phyloP scores from a whole-genome alignment of 2,113 vertebrate genomes.

The Empidonax traillii region DNA sequence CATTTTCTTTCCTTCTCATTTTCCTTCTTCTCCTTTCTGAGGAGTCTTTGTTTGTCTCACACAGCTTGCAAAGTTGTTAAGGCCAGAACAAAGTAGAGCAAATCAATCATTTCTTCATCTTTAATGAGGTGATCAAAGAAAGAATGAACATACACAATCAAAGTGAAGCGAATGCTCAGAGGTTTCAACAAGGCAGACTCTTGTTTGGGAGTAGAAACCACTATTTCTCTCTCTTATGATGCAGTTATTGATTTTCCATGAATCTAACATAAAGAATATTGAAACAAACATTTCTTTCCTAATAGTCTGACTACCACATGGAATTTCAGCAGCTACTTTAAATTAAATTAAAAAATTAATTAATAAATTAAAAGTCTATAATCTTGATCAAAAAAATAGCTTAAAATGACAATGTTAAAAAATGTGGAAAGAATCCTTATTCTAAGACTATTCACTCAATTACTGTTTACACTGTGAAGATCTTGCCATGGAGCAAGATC shows the following conservation, averaged over 20 bases:
- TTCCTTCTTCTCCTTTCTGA: background rate
- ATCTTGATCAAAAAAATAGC: background rate
- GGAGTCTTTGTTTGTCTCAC: background rate
- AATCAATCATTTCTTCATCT: constrained; percentile 4
- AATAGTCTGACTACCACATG: background rate
- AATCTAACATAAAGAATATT: background rate
- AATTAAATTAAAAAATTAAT: background rate
- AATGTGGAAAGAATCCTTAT: background rate
- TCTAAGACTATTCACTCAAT: background rate
- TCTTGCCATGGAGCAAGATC: background rate
- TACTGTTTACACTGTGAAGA: background rate
- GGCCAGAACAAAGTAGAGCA: background rate
- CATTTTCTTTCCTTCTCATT: background rate
- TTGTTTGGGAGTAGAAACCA: background rate
- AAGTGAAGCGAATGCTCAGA: background rate
- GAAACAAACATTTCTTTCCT: background rate
- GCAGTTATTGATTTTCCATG: background rate
- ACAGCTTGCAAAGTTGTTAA: background rate
- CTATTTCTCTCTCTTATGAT: background rate
- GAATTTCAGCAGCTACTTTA: background rate
- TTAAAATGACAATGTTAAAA: background rate
- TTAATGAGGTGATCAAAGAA: constrained; percentile 27
- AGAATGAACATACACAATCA: background rate
- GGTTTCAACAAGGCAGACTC: background rate
- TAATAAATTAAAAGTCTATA: background rate